phyloP scores from a whole-genome alignment of 2,888 invertebrate genomes.

The Sympetrum striolatum region DNA sequence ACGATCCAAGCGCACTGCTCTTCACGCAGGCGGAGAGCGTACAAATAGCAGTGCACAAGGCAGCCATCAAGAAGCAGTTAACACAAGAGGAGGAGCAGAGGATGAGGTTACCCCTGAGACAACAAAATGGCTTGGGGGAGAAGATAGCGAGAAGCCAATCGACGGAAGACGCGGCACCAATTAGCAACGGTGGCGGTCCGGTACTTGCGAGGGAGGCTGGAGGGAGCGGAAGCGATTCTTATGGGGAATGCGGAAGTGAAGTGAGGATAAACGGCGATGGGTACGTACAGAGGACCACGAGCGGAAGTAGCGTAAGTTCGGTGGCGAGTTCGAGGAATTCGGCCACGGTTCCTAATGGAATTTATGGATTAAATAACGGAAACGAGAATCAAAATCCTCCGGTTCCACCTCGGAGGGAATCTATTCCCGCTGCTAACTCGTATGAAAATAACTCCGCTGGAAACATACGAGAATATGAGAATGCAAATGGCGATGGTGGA shows the following conservation, averaged over 20 bases:
- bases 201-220: slow-evolving; percentile 45
- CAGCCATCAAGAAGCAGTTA: slow-evolving; percentile 59
- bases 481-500: not conserved
- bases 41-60: slow-evolving; percentile 58
- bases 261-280: not conserved
- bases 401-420: not conserved
- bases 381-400: not conserved
- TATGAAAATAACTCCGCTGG: not conserved
- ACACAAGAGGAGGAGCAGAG: slow-evolving; percentile 56
- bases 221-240: slow-evolving; percentile 45
- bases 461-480: not conserved
- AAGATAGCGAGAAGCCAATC: slow-evolving; percentile 39
- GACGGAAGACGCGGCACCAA: slow-evolving; percentile 52
- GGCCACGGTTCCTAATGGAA: not conserved
- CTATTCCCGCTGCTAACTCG: not conserved
- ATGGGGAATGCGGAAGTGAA: not conserved
- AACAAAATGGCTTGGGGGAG: not conserved
- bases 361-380: not conserved
- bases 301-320: slow-evolving; percentile 11
- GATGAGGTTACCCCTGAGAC: not conserved
- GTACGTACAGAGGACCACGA: slow-evolving; percentile 1
- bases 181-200: slow-evolving; percentile 49
- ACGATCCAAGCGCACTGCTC: slow-evolving; percentile 56
- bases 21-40: slow-evolving; percentile 58
- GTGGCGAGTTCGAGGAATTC: not conserved